Evolutionary conservation across 2,888 invertebrate species (phyloP), one percentile per base, ranked within the genome.

Genomic region (Ornithoptera priamus): DNA sequence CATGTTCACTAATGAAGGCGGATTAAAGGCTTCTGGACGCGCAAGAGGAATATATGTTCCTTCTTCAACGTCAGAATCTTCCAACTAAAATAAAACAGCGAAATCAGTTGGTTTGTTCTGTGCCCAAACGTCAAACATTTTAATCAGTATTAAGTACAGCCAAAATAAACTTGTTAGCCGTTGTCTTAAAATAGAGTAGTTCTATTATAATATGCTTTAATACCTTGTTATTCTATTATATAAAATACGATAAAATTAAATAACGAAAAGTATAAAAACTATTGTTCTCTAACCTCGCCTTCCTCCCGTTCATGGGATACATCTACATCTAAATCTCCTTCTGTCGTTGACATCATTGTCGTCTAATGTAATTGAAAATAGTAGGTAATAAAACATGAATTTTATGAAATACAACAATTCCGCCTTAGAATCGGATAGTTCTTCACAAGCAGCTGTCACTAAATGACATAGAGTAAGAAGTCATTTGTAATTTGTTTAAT

Each of bases 281-380:
- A 20, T 64, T 57, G 70, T 73, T 76, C 87, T 83, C 88, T 92
- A 88, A 95, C 95, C 94, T 95, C 95, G 78, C 95, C 95, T 72
- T 95, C 95, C 81, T 95, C 94, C 72, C 94, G 86, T 82, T 95
- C 95, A 74, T 93, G 93, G 76, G 94, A 92, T 77, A 94, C 92
- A 72, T 93, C 90, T 73, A 94, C 88, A 76, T 94, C 89, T 76
- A 93, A 82, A 81, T 94, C 94, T 76, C 93, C 93, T 85, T 94
- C 94, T 91, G 94, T 94, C 69, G 92, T 91, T 71, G 92, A 92
- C 92, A 93, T 93, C 90, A 90, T 91, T 72, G 71, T 88, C 73
- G 70, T 71, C 70, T 74, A 74, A 75, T 79, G 70, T 74, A 72
- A 72, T 74, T 72, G 70, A 75, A 68, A 67, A 69, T 74, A 69